Evolutionary conservation across 2,797 vertebrate species (phyloP).

Genomic region (Nyctalus aviator): DNA sequence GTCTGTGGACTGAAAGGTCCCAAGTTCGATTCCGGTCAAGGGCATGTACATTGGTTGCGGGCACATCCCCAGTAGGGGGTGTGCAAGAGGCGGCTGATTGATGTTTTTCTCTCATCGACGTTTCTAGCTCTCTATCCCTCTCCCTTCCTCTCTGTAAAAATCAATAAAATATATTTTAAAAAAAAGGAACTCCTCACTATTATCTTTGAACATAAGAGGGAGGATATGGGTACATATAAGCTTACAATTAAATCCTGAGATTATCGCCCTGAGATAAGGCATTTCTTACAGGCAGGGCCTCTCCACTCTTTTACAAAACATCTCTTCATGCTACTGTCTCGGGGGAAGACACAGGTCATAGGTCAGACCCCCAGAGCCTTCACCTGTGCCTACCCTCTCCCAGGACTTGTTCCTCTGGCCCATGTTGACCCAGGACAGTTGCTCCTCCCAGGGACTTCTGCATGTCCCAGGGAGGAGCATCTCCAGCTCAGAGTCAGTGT

Average conservation of each 20-base stretch:
- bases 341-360: neutral
- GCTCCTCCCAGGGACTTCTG: neutral
- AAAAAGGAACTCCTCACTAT: neutral
- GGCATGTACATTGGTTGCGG: too few relatives aligned
- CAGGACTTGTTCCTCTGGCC: neutral
- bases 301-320: neutral
- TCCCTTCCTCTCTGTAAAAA: too few relatives aligned
- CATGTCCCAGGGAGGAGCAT: neutral
- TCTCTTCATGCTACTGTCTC: fast-evolving
- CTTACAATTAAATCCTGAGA: neutral
- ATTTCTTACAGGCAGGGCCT: neutral
- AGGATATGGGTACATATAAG: neutral
- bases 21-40: too few relatives aligned
- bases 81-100: too few relatives aligned
- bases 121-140: too few relatives aligned
- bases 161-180: too few relatives aligned
- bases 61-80: too few relatives aligned
- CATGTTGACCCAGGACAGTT: neutral
- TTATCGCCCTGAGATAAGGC: neutral
- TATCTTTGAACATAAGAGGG: neutral
- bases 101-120: too few relatives aligned
- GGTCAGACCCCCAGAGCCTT: neutral
- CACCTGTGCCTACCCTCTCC: neutral
- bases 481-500: neutral
- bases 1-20: too few relatives aligned